Percentiles rank a stretch among this genome's conserved stretches.
Conservation (phyloP, 2,797 vertebrate species). For the Steatocranus sp. region DNA sequence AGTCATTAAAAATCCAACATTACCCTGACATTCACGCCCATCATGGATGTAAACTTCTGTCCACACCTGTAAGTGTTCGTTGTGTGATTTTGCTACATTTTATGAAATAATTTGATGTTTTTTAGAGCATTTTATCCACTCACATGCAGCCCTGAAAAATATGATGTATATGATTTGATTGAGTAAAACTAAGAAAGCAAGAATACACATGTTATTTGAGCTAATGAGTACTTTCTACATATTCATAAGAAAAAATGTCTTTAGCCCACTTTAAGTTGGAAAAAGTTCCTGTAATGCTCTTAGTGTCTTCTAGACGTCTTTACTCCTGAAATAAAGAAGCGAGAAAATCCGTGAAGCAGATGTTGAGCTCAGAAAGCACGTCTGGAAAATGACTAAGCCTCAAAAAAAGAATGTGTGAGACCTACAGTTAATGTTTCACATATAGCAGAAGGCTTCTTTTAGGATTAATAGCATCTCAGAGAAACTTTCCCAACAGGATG, state of each 20-base stretch:
- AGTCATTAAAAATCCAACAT: not conserved
- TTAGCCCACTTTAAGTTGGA: not conserved
- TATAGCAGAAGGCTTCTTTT: not conserved
- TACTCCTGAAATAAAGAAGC: not conserved
- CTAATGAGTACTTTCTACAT: not conserved
- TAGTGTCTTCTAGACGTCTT: not conserved
- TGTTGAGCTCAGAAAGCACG: not conserved
- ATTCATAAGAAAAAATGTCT: not conserved
- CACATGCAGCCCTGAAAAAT: not conserved
- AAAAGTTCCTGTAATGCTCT: not conserved
- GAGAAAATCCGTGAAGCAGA: not conserved
- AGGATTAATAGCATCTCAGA: not conserved
- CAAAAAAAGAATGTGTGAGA: not conserved
- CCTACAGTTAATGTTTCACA: not conserved
- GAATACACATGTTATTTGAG: not conserved
- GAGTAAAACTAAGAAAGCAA: not conserved
- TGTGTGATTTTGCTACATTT: not conserved
- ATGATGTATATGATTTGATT: not conserved
- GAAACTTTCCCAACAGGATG: not conserved
- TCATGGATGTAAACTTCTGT: not conserved
- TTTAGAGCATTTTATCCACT: not conserved
- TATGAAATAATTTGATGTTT: not conserved
- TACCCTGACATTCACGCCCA: not conserved
- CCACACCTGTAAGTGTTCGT: not conserved
- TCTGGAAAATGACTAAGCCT: not conserved